These are phyloP conservation scores for Caenorhabditis tropicalis DNA, from an alignment of 1,140 invertebrate species.

Conservation along the genomic window DNA sequence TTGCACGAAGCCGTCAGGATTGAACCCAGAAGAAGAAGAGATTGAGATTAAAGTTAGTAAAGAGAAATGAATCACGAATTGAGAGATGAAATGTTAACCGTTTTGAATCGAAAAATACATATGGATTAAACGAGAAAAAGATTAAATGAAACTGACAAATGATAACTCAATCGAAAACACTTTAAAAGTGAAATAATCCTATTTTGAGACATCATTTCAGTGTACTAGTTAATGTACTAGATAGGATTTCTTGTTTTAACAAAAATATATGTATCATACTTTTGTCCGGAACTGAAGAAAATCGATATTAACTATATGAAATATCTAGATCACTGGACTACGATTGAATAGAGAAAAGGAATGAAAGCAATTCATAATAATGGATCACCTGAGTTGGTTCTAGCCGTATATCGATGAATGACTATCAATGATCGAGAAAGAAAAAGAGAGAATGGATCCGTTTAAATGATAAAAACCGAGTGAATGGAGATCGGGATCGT, in stretches of 20 bases:
- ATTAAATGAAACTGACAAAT: neutral
- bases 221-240: too few species aligned
- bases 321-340: neutral
- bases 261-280: too few species aligned
- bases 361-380: neutral
- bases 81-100: neutral
- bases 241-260: too few species aligned
- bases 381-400: neutral
- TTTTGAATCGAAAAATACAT: neutral
- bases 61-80: neutral
- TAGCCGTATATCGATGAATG: neutral
- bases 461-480: conserved; percentile 9
- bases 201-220: too few species aligned
- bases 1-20: neutral
- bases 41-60: neutral
- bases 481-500: neutral
- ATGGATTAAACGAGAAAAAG: neutral
- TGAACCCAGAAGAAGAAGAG: neutral
- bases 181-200: too few species aligned
- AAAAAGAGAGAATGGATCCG: neutral
- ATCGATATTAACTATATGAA: neutral
- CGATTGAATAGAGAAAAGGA: neutral
- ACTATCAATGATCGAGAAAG: neutral
- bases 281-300: neutral
- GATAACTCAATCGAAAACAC: too few species aligned